phyloP scores from a whole-genome alignment of 2,113 vertebrate genomes.

The Fukomys damarensis region DNA sequence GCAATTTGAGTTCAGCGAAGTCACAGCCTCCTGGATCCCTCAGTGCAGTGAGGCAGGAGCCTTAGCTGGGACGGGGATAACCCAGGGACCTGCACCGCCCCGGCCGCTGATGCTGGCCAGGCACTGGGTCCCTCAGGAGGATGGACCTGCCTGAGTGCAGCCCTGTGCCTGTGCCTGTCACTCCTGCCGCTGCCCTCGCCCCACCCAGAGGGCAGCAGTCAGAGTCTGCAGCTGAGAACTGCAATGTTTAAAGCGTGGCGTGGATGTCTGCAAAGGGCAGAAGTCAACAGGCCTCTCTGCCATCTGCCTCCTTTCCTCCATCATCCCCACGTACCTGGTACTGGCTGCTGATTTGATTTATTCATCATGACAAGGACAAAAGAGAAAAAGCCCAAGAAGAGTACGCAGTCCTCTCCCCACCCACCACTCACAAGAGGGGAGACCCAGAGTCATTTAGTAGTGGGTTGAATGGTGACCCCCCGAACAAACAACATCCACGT shows the following conservation, averaged over 20 bases:
- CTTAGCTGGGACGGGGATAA: neutral
- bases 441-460: neutral
- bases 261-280: neutral
- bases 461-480: neutral
- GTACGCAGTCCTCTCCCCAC: neutral
- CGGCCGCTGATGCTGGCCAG: neutral
- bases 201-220: neutral
- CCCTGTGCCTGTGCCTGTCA: neutral
- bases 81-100: neutral
- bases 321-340: neutral
- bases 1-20: conserved; percentile 56
- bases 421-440: neutral
- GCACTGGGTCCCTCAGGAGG: neutral
- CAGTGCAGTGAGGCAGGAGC: conserved; percentile 5
- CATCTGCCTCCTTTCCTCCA: neutral
- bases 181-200: neutral
- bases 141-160: neutral
- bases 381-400: neutral
- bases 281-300: neutral
- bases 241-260: neutral
- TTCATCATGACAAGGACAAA: neutral
- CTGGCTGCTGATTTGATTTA: neutral
- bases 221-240: neutral
- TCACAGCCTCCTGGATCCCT: conserved; percentile 51
- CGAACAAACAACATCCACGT: neutral